phyloP scores from a whole-genome alignment of 2,113 vertebrate genomes.

The Melospiza melodia region DNA sequence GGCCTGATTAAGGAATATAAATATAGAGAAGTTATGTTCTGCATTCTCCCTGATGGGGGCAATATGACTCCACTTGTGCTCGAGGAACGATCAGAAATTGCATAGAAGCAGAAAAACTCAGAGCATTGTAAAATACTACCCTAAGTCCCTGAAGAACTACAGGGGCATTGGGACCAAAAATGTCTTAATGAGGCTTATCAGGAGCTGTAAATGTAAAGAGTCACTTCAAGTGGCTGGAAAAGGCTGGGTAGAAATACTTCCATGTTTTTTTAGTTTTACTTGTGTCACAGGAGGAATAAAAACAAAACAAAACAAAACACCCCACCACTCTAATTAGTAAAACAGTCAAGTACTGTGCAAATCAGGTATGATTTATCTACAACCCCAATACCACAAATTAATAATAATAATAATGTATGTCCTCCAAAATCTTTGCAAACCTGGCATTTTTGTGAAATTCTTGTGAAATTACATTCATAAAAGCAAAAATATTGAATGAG shows the following conservation, averaged over 20 bases:
- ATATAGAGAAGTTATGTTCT: slow-evolving; percentile 41
- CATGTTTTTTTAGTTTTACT: neutral
- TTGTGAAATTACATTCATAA: neutral
- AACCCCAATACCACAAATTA: neutral
- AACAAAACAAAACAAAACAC: neutral
- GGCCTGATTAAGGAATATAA: neutral
- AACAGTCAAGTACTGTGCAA: neutral
- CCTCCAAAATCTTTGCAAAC: neutral
- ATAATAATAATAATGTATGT: neutral
- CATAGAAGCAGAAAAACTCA: neutral
- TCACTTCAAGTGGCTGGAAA: neutral
- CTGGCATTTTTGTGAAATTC: neutral
- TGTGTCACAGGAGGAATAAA: neutral
- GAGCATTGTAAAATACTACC: slow-evolving; percentile 20
- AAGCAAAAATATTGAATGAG: neutral
- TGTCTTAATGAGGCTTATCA: slow-evolving; percentile 62
- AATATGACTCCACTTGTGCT: slow-evolving; percentile 73
- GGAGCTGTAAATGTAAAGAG: slow-evolving; percentile 17
- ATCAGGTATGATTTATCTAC: neutral
- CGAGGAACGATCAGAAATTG: slow-evolving; percentile 17
- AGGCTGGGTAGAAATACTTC: neutral
- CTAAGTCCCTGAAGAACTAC: neutral
- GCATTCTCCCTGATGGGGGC: slow-evolving; percentile 75
- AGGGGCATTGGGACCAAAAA: neutral
- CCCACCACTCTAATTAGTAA: neutral